These are phyloP conservation scores for Nettapus auritus DNA, from an alignment of 2,113 vertebrate genomes.

Conservation along the genomic window DNA sequence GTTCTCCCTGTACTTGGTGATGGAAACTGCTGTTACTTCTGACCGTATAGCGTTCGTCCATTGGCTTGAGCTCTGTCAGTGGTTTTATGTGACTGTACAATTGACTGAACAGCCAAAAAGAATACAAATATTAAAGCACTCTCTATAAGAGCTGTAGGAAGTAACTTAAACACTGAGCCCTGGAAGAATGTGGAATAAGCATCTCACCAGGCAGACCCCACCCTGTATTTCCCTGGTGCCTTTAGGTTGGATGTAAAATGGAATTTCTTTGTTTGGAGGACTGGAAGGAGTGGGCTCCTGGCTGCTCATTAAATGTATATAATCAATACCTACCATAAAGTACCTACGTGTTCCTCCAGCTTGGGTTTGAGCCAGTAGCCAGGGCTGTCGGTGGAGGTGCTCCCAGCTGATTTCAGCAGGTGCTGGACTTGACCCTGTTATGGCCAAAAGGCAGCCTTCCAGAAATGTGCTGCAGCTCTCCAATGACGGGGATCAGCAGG, in stretches of 20 bases:
- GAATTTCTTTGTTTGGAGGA: neutral
- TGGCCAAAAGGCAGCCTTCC: neutral
- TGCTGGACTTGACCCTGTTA: neutral
- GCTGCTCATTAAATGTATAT: neutral
- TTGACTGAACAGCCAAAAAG: neutral
- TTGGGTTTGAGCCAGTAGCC: neutral
- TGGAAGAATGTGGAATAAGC: neutral
- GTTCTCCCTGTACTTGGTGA: neutral
- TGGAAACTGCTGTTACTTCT: neutral
- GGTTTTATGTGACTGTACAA: neutral
- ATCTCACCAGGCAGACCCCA: neutral
- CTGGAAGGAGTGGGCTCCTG: neutral
- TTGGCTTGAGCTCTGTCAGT: neutral
- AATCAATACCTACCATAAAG: neutral
- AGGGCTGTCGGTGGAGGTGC: neutral
- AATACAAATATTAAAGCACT: neutral
- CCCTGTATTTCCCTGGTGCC: neutral
- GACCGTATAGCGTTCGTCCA: neutral
- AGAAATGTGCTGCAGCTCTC: neutral
- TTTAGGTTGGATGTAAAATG: neutral
- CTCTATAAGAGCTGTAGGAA: neutral
- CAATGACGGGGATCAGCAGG: neutral
- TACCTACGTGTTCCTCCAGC: neutral
- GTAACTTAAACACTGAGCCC: neutral
- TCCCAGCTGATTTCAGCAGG: neutral